Evolutionary conservation across 2,113 vertebrate genomes (phyloP).

Genomic region (Lepidothrix coronata): DNA sequence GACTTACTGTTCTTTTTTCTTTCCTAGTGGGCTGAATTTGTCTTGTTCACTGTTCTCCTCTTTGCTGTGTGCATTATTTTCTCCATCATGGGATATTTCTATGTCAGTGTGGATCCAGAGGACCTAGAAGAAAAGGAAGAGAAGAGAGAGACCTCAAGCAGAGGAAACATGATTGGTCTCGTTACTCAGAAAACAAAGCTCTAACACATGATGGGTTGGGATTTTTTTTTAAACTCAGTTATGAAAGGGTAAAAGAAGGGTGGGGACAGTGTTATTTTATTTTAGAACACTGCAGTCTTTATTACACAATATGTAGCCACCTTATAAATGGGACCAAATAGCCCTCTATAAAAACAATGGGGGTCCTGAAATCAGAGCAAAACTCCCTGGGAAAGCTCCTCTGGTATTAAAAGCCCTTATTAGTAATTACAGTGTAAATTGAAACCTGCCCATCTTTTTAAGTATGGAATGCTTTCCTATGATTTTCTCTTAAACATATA

Average conservation of each 20-base stretch:
- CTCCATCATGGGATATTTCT: conserved; percentile 93
- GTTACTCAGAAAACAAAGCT: conserved; percentile 77
- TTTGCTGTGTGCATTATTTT: conserved; percentile 88
- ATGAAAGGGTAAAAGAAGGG: not conserved
- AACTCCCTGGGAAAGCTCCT: conserved; percentile 16
- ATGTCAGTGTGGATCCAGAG: conserved; percentile 82
- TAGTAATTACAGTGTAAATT: conserved; percentile 33
- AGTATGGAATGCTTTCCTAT: conserved; percentile 1
- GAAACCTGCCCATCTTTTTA: conserved; percentile 38
- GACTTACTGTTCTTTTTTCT: conserved; percentile 46
- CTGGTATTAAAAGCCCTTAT: conserved; percentile 16
- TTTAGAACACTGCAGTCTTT: not conserved
- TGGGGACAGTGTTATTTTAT: not conserved
- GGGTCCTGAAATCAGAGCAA: conserved; percentile 28
- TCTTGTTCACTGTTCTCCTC: conserved; percentile 88
- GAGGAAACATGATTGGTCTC: conserved; percentile 56
- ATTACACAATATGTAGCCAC: not conserved
- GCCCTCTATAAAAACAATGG: not conserved
- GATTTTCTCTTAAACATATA: conserved; percentile 25
- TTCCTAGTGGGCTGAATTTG: conserved; percentile 93
- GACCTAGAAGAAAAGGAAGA: conserved; percentile 67
- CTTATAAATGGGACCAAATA: conserved; percentile 12
- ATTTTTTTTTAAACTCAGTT: not conserved
- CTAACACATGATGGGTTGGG: conserved; percentile 63
- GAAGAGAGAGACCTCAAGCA: conserved; percentile 47